phyloP scores from a whole-genome alignment of 2,113 vertebrate species.

The Salvelinus fontinalis region DNA sequence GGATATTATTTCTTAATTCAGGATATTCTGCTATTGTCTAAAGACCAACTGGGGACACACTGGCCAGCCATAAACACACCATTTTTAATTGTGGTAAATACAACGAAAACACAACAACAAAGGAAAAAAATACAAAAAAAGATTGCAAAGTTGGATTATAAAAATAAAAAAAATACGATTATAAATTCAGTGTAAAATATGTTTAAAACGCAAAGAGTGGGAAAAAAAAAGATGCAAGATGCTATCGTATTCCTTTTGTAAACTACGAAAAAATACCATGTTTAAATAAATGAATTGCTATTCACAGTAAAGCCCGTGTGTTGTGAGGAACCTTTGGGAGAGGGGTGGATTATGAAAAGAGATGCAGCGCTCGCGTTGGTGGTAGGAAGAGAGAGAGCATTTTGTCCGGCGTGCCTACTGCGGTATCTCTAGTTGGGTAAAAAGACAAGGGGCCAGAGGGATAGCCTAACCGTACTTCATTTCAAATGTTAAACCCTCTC shows the following conservation, averaged over 20 bases:
- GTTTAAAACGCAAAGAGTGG: constrained; percentile 87
- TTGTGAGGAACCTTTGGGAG: constrained; percentile 58
- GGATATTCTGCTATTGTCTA: constrained; percentile 81
- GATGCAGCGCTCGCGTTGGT: constrained; percentile 44
- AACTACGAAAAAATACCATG: constrained; percentile 80
- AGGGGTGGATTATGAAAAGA: constrained; percentile 33
- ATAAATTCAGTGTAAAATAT: constrained; percentile 88
- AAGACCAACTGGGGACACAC: constrained; percentile 66
- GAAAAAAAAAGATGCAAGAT: constrained; percentile 79
- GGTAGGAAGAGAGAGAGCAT: constrained; percentile 41
- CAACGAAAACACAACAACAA: constrained; percentile 44
- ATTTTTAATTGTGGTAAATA: constrained; percentile 87
- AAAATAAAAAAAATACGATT: constrained; percentile 61
- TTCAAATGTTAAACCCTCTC: constrained; percentile 54
- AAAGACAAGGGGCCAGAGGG: constrained; percentile 48
- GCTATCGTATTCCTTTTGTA: constrained; percentile 96
- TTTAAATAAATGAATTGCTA: constrained; percentile 96
- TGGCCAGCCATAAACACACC: constrained; percentile 35
- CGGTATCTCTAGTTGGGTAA: constrained; percentile 50
- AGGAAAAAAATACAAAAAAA: constrained; percentile 62
- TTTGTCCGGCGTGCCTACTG: constrained; percentile 46
- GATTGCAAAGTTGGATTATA: constrained; percentile 71
- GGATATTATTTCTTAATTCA: constrained; percentile 92
- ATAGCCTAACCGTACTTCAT: constrained; percentile 56
- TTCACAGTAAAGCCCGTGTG: constrained; percentile 84